Percentiles rank a stretch among this genome's conserved stretches.
Conservation (phyloP, 2,113 vertebrate species). For the Prinia subflava region DNA sequence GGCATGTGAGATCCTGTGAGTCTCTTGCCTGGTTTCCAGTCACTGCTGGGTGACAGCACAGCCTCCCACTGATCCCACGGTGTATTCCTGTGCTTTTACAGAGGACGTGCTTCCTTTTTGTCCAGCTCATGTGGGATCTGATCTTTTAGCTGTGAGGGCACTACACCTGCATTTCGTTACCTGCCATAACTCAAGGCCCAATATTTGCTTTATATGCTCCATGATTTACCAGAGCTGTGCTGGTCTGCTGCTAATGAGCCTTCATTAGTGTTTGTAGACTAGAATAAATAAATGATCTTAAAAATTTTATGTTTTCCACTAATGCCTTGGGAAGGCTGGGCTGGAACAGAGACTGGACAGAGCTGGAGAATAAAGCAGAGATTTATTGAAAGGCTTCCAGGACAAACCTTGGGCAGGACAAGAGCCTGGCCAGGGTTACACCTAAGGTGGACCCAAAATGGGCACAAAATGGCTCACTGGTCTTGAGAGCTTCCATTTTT, state of each 20-base stretch:
- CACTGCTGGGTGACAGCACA: not conserved
- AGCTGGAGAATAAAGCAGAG: not conserved
- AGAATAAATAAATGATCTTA: not conserved
- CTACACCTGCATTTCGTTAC: not conserved
- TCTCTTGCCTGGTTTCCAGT: not conserved
- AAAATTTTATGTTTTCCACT: not conserved
- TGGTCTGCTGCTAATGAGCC: not conserved
- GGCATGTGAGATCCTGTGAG: not conserved
- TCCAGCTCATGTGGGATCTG: not conserved
- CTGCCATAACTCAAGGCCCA: not conserved
- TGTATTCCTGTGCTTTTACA: not conserved
- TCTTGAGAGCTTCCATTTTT: not conserved
- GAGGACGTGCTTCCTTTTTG: not conserved
- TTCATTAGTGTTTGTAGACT: not conserved
- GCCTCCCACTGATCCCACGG: accelerated
- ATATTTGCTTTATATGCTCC: not conserved
- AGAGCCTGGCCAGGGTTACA: not conserved
- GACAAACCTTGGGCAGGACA: not conserved
- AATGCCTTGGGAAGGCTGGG: not conserved
- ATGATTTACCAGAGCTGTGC: not conserved
- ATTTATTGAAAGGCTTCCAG: not conserved
- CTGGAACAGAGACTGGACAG: not conserved
- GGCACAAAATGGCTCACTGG: accelerated
- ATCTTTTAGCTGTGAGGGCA: not conserved
- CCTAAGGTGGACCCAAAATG: not conserved